Evolutionary conservation across 1,140 invertebrate species (phyloP).

Genomic region (Colletes gigas): DNA sequence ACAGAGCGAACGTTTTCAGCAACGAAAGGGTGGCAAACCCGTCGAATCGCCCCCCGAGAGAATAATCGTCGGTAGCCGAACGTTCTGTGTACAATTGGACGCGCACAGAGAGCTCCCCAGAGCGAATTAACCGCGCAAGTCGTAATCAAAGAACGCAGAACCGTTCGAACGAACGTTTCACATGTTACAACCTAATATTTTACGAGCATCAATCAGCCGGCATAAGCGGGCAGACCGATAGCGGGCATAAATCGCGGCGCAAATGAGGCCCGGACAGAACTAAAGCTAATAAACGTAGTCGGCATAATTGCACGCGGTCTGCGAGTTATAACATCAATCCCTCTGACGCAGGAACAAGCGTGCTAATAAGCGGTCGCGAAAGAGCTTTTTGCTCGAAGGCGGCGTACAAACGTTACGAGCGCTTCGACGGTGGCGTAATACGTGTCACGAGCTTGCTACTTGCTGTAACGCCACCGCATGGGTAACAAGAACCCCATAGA

Average conservation of each 20-base stretch:
- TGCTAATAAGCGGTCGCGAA: slow-evolving; percentile 38
- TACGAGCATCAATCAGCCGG: not conserved
- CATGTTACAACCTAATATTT: not conserved
- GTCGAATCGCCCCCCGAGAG: too few relatives aligned
- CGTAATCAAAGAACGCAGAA: too few relatives aligned
- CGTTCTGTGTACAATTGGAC: too few relatives aligned
- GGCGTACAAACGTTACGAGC: not conserved
- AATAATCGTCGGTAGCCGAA: too few relatives aligned
- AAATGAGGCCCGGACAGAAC: slow-evolving; percentile 17
- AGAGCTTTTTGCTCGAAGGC: slow-evolving; percentile 15
- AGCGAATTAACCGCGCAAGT: too few relatives aligned
- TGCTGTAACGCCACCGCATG: not conserved
- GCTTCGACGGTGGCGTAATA: slow-evolving; percentile 9
- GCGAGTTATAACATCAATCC: slow-evolving; percentile 37
- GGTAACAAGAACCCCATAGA: not conserved
- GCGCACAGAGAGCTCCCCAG: too few relatives aligned
- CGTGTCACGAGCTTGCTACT: slow-evolving; percentile 15
- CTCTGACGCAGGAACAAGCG: slow-evolving; percentile 24
- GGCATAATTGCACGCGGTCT: slow-evolving; percentile 25
- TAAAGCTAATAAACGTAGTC: slow-evolving; percentile 11
- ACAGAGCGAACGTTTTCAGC: too few relatives aligned
- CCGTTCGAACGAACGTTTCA: too few relatives aligned
- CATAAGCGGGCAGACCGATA: not conserved
- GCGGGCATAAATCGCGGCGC: slow-evolving; percentile 1
- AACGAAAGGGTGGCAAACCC: too few relatives aligned